phyloP scores from a whole-genome alignment of 1,140 invertebrate genomes.

The Brachionus sp. region DNA sequence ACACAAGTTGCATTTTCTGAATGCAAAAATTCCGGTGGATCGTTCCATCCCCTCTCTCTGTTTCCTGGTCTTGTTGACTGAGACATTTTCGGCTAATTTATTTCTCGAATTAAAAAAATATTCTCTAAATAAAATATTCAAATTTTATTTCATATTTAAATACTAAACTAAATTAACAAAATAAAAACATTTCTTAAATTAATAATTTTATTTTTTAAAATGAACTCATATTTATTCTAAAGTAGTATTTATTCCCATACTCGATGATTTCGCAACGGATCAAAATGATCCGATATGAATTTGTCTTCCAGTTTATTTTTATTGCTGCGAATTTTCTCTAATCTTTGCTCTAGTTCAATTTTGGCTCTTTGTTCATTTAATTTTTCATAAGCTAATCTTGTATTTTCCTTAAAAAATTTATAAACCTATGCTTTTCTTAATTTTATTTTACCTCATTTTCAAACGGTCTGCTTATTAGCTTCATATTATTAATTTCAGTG shows the following conservation, averaged over 20 bases:
- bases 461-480: slow-evolving; percentile 28
- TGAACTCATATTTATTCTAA: background rate
- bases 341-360: background rate
- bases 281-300: slow-evolving; percentile 22
- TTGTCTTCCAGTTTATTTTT: slow-evolving; percentile 40
- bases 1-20: too few species aligned
- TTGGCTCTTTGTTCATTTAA: background rate
- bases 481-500: slow-evolving; percentile 42
- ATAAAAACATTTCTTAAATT: background rate
- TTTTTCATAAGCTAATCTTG: background rate
- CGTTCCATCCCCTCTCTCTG: slow-evolving; percentile 33
- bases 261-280: slow-evolving; percentile 28
- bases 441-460: slow-evolving; percentile 1
- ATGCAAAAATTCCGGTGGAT: slow-evolving; percentile 43
- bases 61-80: slow-evolving; percentile 7
- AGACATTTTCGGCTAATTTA: background rate
- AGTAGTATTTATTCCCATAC: slow-evolving; percentile 35
- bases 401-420: background rate
- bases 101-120: background rate
- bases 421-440: background rate
- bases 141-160: background rate
- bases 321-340: slow-evolving; percentile 11
- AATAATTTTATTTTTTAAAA: background rate
- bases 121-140: background rate
- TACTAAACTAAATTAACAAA: background rate